These are phyloP conservation scores for Brachyistius frenatus DNA, from an alignment of 2,113 vertebrate species.

Conservation along the genomic window DNA sequence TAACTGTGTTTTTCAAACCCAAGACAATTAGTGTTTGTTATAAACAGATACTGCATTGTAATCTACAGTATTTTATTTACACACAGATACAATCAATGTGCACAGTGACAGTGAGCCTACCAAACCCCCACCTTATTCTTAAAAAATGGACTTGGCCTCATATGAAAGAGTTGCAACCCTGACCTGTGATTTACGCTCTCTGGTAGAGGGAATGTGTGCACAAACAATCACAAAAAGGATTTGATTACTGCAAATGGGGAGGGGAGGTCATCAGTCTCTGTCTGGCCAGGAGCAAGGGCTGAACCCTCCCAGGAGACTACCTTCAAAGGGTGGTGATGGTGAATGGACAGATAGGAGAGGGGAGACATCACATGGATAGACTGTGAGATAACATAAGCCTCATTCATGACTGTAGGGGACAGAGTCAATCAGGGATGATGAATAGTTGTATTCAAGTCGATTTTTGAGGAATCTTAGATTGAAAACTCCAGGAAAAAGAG, in stretches of 20 bases:
- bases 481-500: slow-evolving; percentile 19
- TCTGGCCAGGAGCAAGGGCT: slow-evolving; percentile 42
- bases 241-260: slow-evolving; percentile 52
- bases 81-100: slow-evolving; percentile 16
- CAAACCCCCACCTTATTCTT: slow-evolving; percentile 19
- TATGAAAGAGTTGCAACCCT: slow-evolving; percentile 21
- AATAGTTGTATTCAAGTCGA: slow-evolving; percentile 19
- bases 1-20: neutral
- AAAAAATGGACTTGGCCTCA: slow-evolving; percentile 21
- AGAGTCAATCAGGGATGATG: slow-evolving; percentile 16
- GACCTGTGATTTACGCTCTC: slow-evolving; percentile 30
- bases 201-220: neutral
- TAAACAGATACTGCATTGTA: slow-evolving; percentile 4
- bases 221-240: slow-evolving; percentile 35
- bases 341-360: slow-evolving; percentile 3
- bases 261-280: slow-evolving; percentile 46
- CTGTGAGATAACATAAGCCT: neutral
- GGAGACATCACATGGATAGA: neutral
- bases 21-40: neutral
- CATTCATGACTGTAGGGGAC: neutral
- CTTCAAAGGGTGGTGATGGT: slow-evolving; percentile 13
- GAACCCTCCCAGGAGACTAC: slow-evolving; percentile 38
- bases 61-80: neutral
- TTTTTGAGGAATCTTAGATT: slow-evolving; percentile 11
- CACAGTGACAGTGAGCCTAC: neutral